A percentile compares a stretch with the other conserved stretches of the same genome.
Conservation (phyloP, 2,888 invertebrate species). For the Agrilus biguttatus region DNA sequence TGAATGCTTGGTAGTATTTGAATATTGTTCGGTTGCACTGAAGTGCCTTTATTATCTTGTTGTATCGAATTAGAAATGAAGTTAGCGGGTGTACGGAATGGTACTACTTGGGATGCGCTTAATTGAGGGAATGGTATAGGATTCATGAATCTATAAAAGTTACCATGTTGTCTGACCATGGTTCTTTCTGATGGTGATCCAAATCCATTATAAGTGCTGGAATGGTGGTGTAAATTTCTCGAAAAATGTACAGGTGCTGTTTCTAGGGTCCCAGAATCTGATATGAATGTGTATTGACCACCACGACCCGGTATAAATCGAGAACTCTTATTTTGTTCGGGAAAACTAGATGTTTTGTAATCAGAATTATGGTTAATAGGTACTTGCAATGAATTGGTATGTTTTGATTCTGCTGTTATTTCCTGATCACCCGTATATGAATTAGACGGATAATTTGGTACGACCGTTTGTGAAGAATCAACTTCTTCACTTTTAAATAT, state of each 20-base stretch:
- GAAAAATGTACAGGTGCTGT: background rate
- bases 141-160: too few species aligned
- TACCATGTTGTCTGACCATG: too few species aligned
- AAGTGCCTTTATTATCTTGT: background rate
- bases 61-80: constrained; percentile 14
- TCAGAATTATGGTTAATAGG: too few species aligned
- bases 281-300: background rate
- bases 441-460: too few species aligned
- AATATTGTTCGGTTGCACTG: constrained; percentile 21
- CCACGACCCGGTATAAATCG: background rate
- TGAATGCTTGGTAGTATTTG: constrained; percentile 51
- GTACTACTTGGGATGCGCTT: constrained; percentile 30
- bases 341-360: too few species aligned
- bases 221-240: background rate
- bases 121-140: constrained; percentile 50
- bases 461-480: too few species aligned
- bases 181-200: background rate
- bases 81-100: constrained; percentile 35
- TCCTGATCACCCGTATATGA: too few species aligned
- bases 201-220: background rate
- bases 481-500: too few species aligned
- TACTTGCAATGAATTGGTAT: too few species aligned
- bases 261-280: background rate
- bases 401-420: too few species aligned
- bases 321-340: too few species aligned